These are phyloP conservation scores for Ephialtes manifestator DNA, from an alignment of 2,888 invertebrate genomes.

Conservation along the genomic window DNA sequence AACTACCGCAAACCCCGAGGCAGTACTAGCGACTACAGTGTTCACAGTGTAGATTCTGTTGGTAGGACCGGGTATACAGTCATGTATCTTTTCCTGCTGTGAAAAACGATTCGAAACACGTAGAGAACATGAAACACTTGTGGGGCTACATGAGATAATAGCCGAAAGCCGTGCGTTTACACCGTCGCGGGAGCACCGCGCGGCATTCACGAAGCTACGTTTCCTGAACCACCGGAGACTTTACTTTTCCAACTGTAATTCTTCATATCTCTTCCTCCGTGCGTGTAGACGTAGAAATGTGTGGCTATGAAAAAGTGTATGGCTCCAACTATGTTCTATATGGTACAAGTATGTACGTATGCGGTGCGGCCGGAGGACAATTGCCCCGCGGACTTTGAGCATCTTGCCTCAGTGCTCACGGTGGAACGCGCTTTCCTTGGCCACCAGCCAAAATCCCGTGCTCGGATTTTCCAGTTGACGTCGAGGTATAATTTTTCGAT, in stretches of 20 bases:
- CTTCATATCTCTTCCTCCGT: slow-evolving; percentile 49
- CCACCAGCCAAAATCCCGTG: slow-evolving; percentile 57
- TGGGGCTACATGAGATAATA: slow-evolving; percentile 64
- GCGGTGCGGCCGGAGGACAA: slow-evolving; percentile 38
- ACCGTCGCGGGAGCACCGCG: slow-evolving; percentile 29
- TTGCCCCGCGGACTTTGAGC: slow-evolving; percentile 61
- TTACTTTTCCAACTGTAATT: slow-evolving; percentile 67
- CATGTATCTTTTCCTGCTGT: slow-evolving; percentile 41
- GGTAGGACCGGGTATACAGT: background rate
- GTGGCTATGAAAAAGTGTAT: background rate
- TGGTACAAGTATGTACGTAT: background rate
- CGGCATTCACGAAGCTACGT: slow-evolving; percentile 39
- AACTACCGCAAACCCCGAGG: slow-evolving; percentile 39
- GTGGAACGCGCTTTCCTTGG: slow-evolving; percentile 64
- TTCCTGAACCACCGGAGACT: slow-evolving; percentile 41
- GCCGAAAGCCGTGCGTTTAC: slow-evolving; percentile 67
- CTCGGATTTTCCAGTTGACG: slow-evolving; percentile 69
- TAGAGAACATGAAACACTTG: slow-evolving; percentile 67
- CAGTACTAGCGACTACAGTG: background rate
- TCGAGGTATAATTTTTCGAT: slow-evolving; percentile 63
- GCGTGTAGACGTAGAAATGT: background rate
- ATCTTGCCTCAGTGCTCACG: slow-evolving; percentile 59
- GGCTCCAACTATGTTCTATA: background rate
- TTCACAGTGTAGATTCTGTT: background rate
- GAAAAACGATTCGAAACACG: slow-evolving; percentile 66